These are phyloP conservation scores for Suncus etruscus DNA, from an alignment of 2,113 vertebrate species.

Conservation along the genomic window DNA sequence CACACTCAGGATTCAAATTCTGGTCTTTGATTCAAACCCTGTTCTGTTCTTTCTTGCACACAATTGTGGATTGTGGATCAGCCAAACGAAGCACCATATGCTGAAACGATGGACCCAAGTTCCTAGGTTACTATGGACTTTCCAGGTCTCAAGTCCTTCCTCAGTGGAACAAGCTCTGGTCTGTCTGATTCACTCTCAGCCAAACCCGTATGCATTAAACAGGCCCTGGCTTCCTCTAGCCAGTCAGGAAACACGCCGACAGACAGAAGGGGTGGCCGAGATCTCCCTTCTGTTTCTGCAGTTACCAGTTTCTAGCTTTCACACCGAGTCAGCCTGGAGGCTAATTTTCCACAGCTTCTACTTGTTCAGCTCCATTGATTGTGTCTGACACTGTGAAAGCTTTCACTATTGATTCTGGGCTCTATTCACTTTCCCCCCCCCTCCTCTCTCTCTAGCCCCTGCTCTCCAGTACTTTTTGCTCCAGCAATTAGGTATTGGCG, in stretches of 20 bases:
- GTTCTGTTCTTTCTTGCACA: background rate
- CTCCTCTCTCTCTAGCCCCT: background rate
- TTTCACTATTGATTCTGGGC: slow-evolving; percentile 59
- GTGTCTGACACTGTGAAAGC: slow-evolving; percentile 77
- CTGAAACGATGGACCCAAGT: accelerated
- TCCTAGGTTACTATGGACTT: accelerated
- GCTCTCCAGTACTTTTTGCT: slow-evolving; percentile 67
- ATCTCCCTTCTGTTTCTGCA: background rate
- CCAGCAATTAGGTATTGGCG: slow-evolving; percentile 44
- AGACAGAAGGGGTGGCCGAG: background rate
- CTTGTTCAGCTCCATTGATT: slow-evolving; percentile 71
- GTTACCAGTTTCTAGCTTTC: slow-evolving; percentile 45
- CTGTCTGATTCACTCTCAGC: background rate
- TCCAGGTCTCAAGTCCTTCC: background rate
- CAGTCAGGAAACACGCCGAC: background rate
- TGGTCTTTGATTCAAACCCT: background rate
- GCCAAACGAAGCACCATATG: accelerated
- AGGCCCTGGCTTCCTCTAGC: background rate
- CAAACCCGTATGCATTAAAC: accelerated
- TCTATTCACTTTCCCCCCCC: background rate
- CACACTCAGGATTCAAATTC: background rate
- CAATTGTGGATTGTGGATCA: accelerated
- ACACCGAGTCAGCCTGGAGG: slow-evolving; percentile 1
- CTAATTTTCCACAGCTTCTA: slow-evolving; percentile 65
- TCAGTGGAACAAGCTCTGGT: background rate